A percentile compares a stretch with the other conserved stretches of the same genome.
phyloP scores from a whole-genome alignment of 2,888 invertebrate genomes.

The Auanema sp. region DNA sequence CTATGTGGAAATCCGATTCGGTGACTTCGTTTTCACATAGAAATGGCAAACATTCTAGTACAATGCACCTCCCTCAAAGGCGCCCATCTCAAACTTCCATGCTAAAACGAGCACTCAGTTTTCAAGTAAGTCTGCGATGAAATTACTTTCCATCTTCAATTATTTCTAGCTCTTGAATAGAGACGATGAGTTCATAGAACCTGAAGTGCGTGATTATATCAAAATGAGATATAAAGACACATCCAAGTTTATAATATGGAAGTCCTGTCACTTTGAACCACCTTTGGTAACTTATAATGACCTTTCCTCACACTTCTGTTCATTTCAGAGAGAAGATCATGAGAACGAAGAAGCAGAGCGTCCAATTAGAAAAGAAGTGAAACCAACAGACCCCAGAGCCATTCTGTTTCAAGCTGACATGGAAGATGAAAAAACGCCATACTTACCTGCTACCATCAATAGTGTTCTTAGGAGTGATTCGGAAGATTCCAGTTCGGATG shows the following conservation, averaged over 20 bases:
- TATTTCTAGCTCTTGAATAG: slow-evolving; percentile 36
- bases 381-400: slow-evolving; percentile 30
- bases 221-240: slow-evolving; percentile 48
- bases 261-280: slow-evolving; percentile 27
- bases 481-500: slow-evolving; percentile 47
- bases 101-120: slow-evolving; percentile 17
- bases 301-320: background rate
- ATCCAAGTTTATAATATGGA: slow-evolving; percentile 47
- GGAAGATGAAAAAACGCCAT: slow-evolving; percentile 43
- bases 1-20: too few species aligned
- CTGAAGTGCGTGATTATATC: slow-evolving; percentile 36
- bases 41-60: too few species aligned
- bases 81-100: slow-evolving; percentile 3
- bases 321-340: background rate
- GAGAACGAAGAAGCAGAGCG: background rate
- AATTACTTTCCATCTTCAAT: background rate
- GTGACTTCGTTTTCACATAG: too few species aligned
- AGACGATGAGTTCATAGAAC: slow-evolving; percentile 28
- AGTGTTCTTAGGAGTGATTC: slow-evolving; percentile 46
- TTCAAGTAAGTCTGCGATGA: slow-evolving; percentile 10
- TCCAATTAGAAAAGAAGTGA: background rate
- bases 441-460: slow-evolving; percentile 45
- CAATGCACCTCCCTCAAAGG: background rate
- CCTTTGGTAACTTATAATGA: background rate
- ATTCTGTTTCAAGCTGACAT: slow-evolving; percentile 38